Evolutionary conservation across 1,140 invertebrate species (phyloP), one percentile per base, ranked within the genome.

Genomic region (Thalassaphorura encarpata): DNA sequence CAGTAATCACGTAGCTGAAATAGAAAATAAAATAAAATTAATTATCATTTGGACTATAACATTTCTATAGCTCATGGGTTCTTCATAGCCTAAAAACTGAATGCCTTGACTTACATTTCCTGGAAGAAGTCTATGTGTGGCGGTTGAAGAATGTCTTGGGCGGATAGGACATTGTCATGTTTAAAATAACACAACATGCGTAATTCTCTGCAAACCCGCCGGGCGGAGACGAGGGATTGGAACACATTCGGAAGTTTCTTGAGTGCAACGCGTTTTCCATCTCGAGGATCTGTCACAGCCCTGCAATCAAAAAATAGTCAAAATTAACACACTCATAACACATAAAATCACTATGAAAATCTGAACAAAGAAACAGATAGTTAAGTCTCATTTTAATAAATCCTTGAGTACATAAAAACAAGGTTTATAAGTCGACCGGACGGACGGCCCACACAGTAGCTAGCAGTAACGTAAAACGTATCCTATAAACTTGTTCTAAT

Each of bases 201-300:
- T 63, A 99, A 81, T 77, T 99, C 97, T 63, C 97, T 81, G 76
- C 97, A 99, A 58, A 99, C 96, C 68, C 96, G 81, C 75, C 97
- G 97, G 70, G 87, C 90, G 64, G 95, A 98, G 66, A 98, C 91
- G 67, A 98, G 80, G 72, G 95, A 98, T 77, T 99, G 96, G 83
- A 99, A 99, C 72, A 99, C 95, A 79, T 99, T 98, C 64, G 96
- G 95, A 80, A 99, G 84, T 80, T 99, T 99, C 78, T 99, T 99
- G 54, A 99, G 82, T 47, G 96, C 96, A 60, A 98, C 94, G 70
- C 93, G 79, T 71, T 91, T 85, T 54, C 94, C 92, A 78, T 97
- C 91, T 66, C 96, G 80, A n/a, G 96, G 96, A 82, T 99, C 96
- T 68, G 94, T 98, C 64, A 99, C 95, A 61, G 95, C 91, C 94